phyloP scores from a whole-genome alignment of 2,113 vertebrate species.

The Baryphthengus martii region DNA sequence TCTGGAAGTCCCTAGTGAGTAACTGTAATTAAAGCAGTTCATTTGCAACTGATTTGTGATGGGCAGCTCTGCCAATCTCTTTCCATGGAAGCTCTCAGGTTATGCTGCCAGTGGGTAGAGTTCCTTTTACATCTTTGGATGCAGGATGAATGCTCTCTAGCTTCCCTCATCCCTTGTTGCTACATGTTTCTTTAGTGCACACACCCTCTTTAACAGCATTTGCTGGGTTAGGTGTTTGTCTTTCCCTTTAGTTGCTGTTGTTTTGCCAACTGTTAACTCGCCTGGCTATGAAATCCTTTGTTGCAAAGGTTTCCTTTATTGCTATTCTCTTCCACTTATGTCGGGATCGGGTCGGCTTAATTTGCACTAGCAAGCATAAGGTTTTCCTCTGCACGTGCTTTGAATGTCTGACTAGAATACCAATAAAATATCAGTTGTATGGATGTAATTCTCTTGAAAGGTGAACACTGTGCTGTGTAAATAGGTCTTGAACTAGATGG shows the following conservation, averaged over 20 bases:
- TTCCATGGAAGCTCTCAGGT: not conserved
- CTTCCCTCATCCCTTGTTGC: constrained; percentile 10
- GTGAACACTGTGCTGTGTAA: rapidly evolving
- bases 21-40: not conserved
- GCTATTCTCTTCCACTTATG: not conserved
- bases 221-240: not conserved
- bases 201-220: not conserved
- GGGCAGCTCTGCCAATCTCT: not conserved
- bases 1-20: not conserved
- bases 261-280: not conserved
- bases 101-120: not conserved
- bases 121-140: not conserved
- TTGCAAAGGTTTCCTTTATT: not conserved
- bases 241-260: not conserved
- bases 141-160: not conserved
- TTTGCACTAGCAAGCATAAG: not conserved
- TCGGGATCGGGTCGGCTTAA: not conserved
- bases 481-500: rapidly evolving
- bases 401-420: not conserved
- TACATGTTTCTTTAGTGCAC: not conserved
- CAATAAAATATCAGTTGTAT: not conserved
- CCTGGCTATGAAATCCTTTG: not conserved
- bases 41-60: not conserved
- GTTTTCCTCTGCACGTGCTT: not conserved
- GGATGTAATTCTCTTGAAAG: not conserved